A percentile compares a stretch with the other conserved stretches of the same genome.
phyloP scores from a whole-genome alignment of 2,113 vertebrate genomes.

The Sebastes schlegelii region DNA sequence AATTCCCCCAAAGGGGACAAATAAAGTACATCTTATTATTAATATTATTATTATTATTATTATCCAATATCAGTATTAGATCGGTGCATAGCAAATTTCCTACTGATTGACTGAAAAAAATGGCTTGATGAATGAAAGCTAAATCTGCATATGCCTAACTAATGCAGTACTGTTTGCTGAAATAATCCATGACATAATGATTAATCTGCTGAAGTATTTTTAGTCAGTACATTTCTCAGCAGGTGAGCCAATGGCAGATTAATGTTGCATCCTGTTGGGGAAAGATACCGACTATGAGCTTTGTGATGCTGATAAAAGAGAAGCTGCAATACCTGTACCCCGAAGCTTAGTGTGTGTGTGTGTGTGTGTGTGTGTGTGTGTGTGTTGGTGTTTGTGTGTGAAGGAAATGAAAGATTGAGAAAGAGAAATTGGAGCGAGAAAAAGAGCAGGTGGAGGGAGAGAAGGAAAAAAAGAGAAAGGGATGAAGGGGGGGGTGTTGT shows the following conservation, averaged over 20 bases:
- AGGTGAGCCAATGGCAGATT: neutral
- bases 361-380: neutral
- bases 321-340: neutral
- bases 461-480: neutral
- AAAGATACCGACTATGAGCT: neutral
- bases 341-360: neutral
- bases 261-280: neutral
- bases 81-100: neutral
- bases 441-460: neutral
- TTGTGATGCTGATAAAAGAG: neutral
- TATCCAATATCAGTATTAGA: neutral
- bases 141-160: no score
- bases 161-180: neutral
- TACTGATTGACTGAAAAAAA: neutral
- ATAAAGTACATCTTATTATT: neutral
- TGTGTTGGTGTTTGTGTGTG: neutral
- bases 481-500: neutral
- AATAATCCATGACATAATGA: neutral
- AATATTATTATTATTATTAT: neutral
- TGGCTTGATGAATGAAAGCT: neutral
- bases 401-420: neutral
- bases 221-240: neutral
- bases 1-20: no score
- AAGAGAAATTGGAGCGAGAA: neutral
- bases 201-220: neutral